A percentile compares a stretch with the other conserved stretches of the same genome.
phyloP scores from a whole-genome alignment of 2,797 vertebrate species.

The Amniataba percoides region DNA sequence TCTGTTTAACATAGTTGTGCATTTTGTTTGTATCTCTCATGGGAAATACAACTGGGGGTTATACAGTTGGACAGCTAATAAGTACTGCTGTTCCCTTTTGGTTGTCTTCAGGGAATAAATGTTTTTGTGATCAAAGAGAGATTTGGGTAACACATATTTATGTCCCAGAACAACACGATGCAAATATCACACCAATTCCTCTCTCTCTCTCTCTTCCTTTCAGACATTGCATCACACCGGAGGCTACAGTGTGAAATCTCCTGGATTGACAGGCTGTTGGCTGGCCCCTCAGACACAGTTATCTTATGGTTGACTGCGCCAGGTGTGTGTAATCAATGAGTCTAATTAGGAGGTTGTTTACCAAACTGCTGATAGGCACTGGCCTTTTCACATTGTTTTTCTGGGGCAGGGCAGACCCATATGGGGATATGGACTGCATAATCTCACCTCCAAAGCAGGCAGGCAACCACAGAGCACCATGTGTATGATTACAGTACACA shows the following conservation, averaged over 20 bases:
- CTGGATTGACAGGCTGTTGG: conserved; percentile 41
- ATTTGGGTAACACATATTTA: conserved; percentile 34
- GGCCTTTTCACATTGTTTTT: conserved; percentile 71
- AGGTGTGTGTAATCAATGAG: conserved; percentile 74
- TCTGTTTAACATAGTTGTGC: conserved; percentile 2
- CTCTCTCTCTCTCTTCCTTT: not conserved
- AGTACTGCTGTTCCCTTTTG: conserved; percentile 22
- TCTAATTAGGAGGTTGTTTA: conserved; percentile 78
- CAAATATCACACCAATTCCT: not conserved
- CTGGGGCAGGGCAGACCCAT: conserved; percentile 50
- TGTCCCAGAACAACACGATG: conserved; percentile 20
- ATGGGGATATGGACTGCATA: conserved; percentile 45
- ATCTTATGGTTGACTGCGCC: conserved; percentile 53
- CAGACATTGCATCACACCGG: conserved; percentile 25
- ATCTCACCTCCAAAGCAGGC: conserved; percentile 34
- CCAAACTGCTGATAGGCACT: conserved; percentile 60
- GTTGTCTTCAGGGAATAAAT: conserved; percentile 44
- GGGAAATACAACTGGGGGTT: conserved; percentile 16
- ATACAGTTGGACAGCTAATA: conserved; percentile 23
- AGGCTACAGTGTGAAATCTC: conserved; percentile 16
- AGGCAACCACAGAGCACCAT: not conserved
- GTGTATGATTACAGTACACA: not conserved
- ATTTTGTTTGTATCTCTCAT: not conserved
- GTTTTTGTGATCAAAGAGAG: conserved; percentile 46
- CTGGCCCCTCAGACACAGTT: conserved; percentile 41